A percentile compares a stretch with the other conserved stretches of the same genome.
phyloP scores from a whole-genome alignment of 2,113 vertebrate species.

The Hippolais icterina region DNA sequence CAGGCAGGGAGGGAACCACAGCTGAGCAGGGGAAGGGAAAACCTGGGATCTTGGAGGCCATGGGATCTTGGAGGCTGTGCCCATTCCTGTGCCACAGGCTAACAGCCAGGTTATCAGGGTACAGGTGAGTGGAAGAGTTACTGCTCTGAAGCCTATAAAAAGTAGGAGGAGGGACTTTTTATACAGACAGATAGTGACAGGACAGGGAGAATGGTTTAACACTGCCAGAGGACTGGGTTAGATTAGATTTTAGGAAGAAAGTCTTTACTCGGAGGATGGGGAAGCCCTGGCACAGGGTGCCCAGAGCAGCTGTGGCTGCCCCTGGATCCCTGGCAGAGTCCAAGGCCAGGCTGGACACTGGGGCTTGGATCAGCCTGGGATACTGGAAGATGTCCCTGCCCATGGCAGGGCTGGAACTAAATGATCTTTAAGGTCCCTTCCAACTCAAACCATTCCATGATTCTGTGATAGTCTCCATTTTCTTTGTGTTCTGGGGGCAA shows the following conservation, averaged over 20 bases:
- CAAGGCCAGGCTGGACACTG: not conserved
- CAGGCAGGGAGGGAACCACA: not conserved
- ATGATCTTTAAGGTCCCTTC: not conserved
- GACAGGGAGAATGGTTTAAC: not conserved
- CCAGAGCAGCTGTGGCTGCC: not conserved
- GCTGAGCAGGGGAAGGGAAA: not conserved
- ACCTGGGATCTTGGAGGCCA: not conserved
- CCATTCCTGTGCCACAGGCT: not conserved
- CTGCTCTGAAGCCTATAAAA: not conserved
- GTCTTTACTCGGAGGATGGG: not conserved
- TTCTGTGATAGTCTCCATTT: not conserved
- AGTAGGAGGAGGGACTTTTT: not conserved
- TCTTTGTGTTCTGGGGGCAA: not conserved
- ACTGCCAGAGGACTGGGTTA: not conserved
- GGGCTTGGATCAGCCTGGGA: not conserved
- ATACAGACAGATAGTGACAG: not conserved
- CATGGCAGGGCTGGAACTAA: not conserved
- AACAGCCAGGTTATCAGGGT: not conserved
- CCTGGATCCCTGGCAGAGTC: not conserved
- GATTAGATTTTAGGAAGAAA: not conserved
- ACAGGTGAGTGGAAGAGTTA: not conserved
- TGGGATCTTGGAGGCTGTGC: not conserved
- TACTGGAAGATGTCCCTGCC: not conserved
- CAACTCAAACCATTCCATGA: not conserved
- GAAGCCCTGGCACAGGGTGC: not conserved